Conservation (phyloP, 2,888 invertebrate species). For the Stegophylla sp. region DNA sequence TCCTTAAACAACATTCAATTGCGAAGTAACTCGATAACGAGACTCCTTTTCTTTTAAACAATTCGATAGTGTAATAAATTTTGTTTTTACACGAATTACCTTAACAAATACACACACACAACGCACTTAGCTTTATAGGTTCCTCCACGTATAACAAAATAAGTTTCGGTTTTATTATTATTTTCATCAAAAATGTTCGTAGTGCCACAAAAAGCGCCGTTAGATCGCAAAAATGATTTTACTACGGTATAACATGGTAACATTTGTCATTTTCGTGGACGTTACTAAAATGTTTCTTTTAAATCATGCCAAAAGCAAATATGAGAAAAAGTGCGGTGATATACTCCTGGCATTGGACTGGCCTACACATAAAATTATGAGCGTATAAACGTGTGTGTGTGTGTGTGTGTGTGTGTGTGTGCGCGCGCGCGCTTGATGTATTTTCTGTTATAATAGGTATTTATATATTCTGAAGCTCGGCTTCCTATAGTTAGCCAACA, state of each 20-base stretch:
- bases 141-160: neutral
- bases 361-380: neutral
- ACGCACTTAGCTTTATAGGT: neutral
- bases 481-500: constrained; percentile 1
- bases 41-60: neutral
- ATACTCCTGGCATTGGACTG: neutral
- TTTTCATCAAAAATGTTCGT: constrained; percentile 45
- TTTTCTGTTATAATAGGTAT: neutral
- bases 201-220: constrained; percentile 54
- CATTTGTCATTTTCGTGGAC: constrained; percentile 16
- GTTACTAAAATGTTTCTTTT: constrained; percentile 13
- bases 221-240: constrained; percentile 52
- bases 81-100: neutral
- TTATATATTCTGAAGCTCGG: constrained; percentile 6
- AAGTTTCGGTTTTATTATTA: neutral
- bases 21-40: neutral
- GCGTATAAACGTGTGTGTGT: too few relatives aligned
- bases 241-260: constrained; percentile 55
- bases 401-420: too few relatives aligned
- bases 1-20: neutral
- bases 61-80: neutral
- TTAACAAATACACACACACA: neutral
- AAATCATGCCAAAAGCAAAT: constrained; percentile 20
- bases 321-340: constrained; percentile 16
- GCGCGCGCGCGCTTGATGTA: neutral